phyloP scores from a whole-genome alignment of 2,797 vertebrate species.

The Enteromius mattozi region DNA sequence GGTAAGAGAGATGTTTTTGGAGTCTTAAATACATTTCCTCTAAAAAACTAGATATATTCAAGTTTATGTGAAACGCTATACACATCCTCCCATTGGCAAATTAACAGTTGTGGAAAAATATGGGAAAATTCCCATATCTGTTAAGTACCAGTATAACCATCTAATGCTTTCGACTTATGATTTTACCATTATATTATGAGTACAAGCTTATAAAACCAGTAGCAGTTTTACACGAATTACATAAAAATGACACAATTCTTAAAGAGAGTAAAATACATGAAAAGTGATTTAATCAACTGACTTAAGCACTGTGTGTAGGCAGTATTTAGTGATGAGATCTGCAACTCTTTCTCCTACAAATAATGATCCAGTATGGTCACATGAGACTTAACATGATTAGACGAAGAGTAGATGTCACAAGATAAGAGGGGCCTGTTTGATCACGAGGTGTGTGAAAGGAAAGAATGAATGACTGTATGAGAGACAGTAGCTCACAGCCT shows the following conservation, averaged over 20 bases:
- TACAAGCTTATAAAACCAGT: not conserved
- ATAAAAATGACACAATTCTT: not conserved
- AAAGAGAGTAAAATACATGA: not conserved
- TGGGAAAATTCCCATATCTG: not conserved
- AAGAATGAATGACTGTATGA: constrained; percentile 14
- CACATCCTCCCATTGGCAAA: not conserved
- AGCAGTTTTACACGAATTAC: not conserved
- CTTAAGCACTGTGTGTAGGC: not conserved
- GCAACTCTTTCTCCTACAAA: not conserved
- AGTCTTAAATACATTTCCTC: not conserved
- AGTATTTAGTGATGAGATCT: constrained; percentile 12
- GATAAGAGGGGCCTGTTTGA: constrained; percentile 62
- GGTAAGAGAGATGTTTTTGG: constrained; percentile 72
- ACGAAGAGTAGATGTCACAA: constrained; percentile 70
- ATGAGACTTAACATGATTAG: constrained; percentile 68
- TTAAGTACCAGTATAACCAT: not conserved
- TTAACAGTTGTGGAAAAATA: not conserved
- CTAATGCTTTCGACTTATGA: not conserved
- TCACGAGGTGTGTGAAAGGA: constrained; percentile 43
- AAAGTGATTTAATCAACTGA: not conserved
- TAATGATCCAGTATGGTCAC: constrained; percentile 60
- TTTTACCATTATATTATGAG: not conserved
- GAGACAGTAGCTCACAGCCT: not conserved
- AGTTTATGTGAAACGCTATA: not conserved
- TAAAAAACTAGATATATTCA: not conserved